phyloP scores from a whole-genome alignment of 1,140 invertebrate genomes.

The Lithobius niger region DNA sequence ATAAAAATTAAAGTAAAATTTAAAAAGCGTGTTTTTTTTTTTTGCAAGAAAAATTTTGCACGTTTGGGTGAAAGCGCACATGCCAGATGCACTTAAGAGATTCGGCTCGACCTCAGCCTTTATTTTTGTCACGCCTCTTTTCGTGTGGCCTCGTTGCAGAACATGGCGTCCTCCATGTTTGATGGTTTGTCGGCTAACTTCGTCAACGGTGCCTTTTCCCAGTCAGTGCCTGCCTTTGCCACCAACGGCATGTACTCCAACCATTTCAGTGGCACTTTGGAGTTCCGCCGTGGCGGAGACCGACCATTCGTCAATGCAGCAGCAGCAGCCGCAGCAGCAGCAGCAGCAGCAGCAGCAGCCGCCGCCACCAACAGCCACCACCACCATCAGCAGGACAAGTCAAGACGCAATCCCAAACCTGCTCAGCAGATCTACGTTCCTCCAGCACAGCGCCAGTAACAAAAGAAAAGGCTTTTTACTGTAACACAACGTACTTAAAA shows the following conservation, averaged over 20 bases:
- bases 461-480: no score
- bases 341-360: no score
- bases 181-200: constrained; percentile 1
- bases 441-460: constrained; percentile 7
- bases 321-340: no score
- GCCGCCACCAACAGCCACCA: background rate
- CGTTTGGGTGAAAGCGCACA: no score
- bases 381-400: background rate
- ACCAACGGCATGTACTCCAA: constrained; percentile 5
- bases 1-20: no score
- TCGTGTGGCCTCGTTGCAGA: no score
- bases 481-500: no score
- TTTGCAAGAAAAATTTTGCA: no score
- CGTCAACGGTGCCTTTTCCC: constrained; percentile 6
- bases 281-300: constrained; percentile 16
- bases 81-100: no score
- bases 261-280: constrained; percentile 12
- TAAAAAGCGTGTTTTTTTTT: no score
- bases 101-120: no score
- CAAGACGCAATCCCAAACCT: background rate
- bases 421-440: constrained; percentile 8
- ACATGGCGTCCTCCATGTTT: background rate
- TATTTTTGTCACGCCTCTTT: no score
- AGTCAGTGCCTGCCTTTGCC: constrained; percentile 5
- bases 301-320: constrained; percentile 14